Evolutionary conservation across 2,797 vertebrate genomes (phyloP).

Genomic region (Chelonia mydas): DNA sequence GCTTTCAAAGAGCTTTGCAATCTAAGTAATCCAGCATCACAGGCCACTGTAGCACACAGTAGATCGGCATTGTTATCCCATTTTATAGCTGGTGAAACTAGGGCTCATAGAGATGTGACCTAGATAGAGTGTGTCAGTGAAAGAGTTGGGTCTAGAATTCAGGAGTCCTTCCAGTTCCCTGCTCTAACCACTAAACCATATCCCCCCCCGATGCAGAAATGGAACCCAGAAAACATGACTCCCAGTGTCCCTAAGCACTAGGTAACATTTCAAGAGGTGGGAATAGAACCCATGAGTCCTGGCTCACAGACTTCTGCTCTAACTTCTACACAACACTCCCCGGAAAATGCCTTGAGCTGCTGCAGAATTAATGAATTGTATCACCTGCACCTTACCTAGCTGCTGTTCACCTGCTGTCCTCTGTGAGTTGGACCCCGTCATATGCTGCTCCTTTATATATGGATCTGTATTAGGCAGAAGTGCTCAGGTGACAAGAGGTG

Average conservation of each 20-base stretch:
- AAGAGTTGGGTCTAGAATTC: not conserved
- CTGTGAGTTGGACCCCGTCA: not conserved
- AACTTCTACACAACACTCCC: not conserved
- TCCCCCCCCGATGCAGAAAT: not conserved
- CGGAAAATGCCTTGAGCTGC: not conserved
- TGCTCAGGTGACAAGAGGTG: not conserved
- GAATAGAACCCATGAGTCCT: too few species aligned
- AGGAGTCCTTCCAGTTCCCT: not conserved
- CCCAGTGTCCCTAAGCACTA: not conserved
- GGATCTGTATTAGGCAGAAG: not conserved
- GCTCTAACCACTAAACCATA: not conserved
- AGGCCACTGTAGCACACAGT: not conserved
- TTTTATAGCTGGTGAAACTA: not conserved
- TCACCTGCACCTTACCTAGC: not conserved
- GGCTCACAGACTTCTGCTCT: not conserved
- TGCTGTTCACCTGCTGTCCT: not conserved
- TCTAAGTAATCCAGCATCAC: not conserved
- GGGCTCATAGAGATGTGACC: not conserved
- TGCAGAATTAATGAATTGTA: not conserved
- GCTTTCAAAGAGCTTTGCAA: not conserved
- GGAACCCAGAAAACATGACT: not conserved
- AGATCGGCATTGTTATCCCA: not conserved
- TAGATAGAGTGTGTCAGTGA: not conserved
- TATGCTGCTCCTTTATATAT: not conserved
- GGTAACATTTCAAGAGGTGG: not conserved